phyloP scores from a whole-genome alignment of 2,888 invertebrate genomes.

The Escarpia spicata region DNA sequence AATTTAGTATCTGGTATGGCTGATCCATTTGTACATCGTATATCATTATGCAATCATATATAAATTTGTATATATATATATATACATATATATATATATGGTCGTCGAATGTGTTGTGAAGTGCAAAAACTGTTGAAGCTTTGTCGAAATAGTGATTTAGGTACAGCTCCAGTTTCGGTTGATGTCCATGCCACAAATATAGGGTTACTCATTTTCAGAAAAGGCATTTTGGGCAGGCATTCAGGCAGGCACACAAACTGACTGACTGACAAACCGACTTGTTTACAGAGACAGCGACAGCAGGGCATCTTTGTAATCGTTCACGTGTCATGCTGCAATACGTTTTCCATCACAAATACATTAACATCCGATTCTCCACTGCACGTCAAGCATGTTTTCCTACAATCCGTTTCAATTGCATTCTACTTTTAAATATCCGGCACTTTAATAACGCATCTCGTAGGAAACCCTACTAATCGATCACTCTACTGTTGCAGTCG shows the following conservation, averaged over 20 bases:
- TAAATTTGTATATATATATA: too few relatives aligned
- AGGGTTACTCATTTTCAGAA: too few relatives aligned
- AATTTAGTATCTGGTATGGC: neutral
- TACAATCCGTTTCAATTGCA: neutral
- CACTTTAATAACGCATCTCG: neutral
- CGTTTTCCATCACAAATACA: neutral
- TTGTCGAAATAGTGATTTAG: too few relatives aligned
- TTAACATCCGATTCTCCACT: neutral
- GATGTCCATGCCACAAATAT: too few relatives aligned
- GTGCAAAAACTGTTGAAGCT: too few relatives aligned
- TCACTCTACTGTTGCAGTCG: conserved; percentile 47
- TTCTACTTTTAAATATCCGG: neutral
- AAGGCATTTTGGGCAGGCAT: too few relatives aligned
- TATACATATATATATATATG: too few relatives aligned
- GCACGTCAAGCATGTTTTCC: neutral
- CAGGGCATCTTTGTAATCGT: neutral
- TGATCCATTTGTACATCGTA: neutral
- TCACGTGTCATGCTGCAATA: neutral
- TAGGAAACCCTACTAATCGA: neutral
- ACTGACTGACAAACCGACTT: neutral
- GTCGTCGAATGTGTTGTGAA: too few relatives aligned
- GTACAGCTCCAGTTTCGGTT: too few relatives aligned
- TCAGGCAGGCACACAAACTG: neutral
- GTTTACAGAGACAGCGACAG: neutral
- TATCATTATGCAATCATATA: too few relatives aligned